Conservation (phyloP, 2,888 invertebrate genomes). For the Lycophotia porphyrea region DNA sequence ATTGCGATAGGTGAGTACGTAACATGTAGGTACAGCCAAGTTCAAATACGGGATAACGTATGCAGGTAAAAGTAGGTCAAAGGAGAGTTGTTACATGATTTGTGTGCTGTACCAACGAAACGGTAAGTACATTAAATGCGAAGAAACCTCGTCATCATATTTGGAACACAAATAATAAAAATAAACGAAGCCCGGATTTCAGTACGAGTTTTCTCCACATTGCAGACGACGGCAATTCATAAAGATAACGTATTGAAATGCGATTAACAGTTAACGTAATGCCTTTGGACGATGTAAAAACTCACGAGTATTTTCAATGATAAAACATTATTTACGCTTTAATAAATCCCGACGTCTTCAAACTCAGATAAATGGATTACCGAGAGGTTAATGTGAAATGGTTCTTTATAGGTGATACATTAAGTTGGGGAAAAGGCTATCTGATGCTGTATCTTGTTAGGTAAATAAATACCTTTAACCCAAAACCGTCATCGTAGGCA, state of each 20-base stretch:
- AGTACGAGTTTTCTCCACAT: constrained; percentile 79
- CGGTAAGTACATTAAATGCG: constrained; percentile 55
- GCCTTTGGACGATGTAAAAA: constrained; percentile 80
- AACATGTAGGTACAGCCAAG: constrained; percentile 13
- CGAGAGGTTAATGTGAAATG: constrained; percentile 69
- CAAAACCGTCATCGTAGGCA: constrained; percentile 79
- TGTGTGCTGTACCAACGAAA: constrained; percentile 45
- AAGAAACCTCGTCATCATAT: constrained; percentile 72
- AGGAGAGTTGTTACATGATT: constrained; percentile 57
- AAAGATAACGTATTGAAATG: constrained; percentile 82
- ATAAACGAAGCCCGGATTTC: constrained; percentile 73
- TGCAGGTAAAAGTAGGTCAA: constrained; percentile 46
- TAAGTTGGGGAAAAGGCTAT: constrained; percentile 77
- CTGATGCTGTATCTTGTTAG: constrained; percentile 78
- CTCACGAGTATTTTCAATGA: constrained; percentile 77
- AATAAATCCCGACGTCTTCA: constrained; percentile 78
- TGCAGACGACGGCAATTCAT: constrained; percentile 77
- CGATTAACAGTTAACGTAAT: constrained; percentile 83
- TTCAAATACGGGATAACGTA: constrained; percentile 47
- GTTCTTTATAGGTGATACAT: constrained; percentile 74
- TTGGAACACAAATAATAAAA: constrained; percentile 76
- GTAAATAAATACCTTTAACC: constrained; percentile 86
- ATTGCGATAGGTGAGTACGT: constrained; percentile 26
- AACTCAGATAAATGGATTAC: constrained; percentile 70
- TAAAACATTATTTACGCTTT: constrained; percentile 79